phyloP scores from a whole-genome alignment of 1,140 invertebrate species.

The Drosophila ercepeae region DNA sequence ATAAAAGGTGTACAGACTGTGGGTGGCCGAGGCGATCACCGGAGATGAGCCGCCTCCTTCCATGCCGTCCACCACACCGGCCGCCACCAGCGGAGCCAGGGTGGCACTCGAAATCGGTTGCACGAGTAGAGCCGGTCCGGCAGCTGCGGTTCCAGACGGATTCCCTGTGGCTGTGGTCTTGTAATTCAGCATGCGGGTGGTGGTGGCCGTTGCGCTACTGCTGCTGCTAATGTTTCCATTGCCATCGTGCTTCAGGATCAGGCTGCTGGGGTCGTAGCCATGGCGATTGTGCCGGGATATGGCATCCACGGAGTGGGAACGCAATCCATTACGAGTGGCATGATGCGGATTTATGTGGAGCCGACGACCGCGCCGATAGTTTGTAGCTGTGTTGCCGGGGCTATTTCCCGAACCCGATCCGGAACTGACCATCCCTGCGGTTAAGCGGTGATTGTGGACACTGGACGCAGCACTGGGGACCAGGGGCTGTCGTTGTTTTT shows the following conservation, averaged over 20 bases:
- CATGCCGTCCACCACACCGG: slow-evolving; percentile 59
- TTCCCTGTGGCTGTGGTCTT: slow-evolving; percentile 45
- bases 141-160: slow-evolving; percentile 35
- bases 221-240: slow-evolving; percentile 63
- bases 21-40: slow-evolving; percentile 80
- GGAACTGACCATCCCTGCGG: slow-evolving; percentile 21
- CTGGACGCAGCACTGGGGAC: slow-evolving; percentile 68
- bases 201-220: slow-evolving; percentile 21
- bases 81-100: slow-evolving; percentile 55
- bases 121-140: slow-evolving; percentile 69
- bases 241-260: slow-evolving; percentile 77
- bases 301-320: slow-evolving; percentile 78
- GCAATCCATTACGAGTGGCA: slow-evolving; percentile 44
- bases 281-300: slow-evolving; percentile 68
- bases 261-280: slow-evolving; percentile 73
- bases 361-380: slow-evolving; percentile 64
- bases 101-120: slow-evolving; percentile 81
- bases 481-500: slow-evolving; percentile 65
- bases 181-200: slow-evolving; percentile 75
- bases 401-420: slow-evolving; percentile 25
- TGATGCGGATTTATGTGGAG: slow-evolving; percentile 46
- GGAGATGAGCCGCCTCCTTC: slow-evolving; percentile 64
- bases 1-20: slow-evolving; percentile 83
- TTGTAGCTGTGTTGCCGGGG: slow-evolving; percentile 23
- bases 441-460: slow-evolving; percentile 73